Evolutionary conservation across 2,113 vertebrate species (phyloP).

Genomic region (Ctenomys sociabilis): DNA sequence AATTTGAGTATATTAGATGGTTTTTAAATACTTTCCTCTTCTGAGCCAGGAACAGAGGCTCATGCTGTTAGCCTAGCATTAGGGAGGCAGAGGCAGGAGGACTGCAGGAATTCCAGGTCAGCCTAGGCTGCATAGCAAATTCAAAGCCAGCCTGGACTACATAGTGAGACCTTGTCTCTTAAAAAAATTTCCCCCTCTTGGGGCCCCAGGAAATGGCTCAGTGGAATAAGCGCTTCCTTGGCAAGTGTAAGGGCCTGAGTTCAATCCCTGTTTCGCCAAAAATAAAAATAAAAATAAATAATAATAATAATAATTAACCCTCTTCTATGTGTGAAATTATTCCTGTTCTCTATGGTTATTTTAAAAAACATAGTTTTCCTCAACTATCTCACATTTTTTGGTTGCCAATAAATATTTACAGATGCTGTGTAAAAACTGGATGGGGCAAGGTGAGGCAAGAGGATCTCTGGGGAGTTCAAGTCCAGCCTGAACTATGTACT

Average conservation of each 20-base stretch:
- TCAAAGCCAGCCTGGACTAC: neutral
- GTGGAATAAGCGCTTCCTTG: too few species aligned
- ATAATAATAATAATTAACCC: too few species aligned
- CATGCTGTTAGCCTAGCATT: neutral
- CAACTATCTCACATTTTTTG: conserved; percentile 46
- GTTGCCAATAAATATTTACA: conserved; percentile 21
- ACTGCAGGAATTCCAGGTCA: neutral
- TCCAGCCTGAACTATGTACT: too few species aligned
- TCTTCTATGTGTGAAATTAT: conserved; percentile 28
- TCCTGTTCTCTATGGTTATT: neutral
- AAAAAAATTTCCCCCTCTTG: neutral
- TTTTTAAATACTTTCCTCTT: conserved; percentile 27
- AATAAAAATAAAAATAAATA: too few species aligned
- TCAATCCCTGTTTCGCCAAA: too few species aligned
- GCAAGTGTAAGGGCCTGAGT: too few species aligned
- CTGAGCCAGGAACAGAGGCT: neutral
- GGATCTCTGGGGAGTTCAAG: too few species aligned
- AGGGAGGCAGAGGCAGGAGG: neutral
- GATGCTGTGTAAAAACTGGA: neutral
- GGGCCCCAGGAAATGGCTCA: too few species aligned
- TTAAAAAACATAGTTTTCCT: neutral
- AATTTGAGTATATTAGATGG: neutral
- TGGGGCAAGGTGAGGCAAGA: too few species aligned
- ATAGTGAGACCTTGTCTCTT: neutral
- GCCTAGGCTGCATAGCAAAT: neutral